Base-by-base conservation (phyloP, 2,888 invertebrate species). In the Apotomis capreana region DNA sequence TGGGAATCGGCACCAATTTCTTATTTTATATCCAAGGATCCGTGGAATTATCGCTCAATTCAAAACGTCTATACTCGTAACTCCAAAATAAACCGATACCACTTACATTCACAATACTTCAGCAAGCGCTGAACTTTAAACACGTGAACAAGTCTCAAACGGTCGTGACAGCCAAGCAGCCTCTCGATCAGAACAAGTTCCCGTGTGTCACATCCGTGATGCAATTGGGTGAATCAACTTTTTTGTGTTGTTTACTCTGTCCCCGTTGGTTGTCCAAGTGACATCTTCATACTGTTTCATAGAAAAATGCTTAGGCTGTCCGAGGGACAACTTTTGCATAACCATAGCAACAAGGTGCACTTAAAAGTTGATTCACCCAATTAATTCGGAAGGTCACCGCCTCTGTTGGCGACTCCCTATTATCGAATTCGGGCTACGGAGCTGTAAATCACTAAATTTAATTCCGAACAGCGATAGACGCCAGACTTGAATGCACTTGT, bases 391-490 rank as follows among this genome's bases (percentile, higher is more conserved):
- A 84, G 83, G 83, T 81, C 80, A 78, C 75, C 40, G 40, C 40
- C 40, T 40, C 40, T 40, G 81, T 85, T 85, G 85, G 86, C 83
- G 84, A 85, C 86, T 85, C 81, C 77, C 74, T 75, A 78, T 82
- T 81, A 83, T 82, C 78, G 81, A 81, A 84, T 87, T 87, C 77
- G 78, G 80, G 64, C 69, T 68, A 52, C 59, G 60, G 52, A 59
- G 69, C 68, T 13, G 82, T 85, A 85, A 88, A 87, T 87, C 84
- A 86, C 85, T 85, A 84, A 86, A 86, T 87, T 85, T 83, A 83
- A 85, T 86, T 87, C 81, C 79, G 74, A 75, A 37, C 37, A 6
- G 6, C 40, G 40, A 6, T 40, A 40, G 5, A 76, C 77, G 76
- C 76, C 79, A 78, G 79, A 64, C 60, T 52, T 59, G 58, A 55